These are phyloP conservation scores for Oceanites oceanicus DNA, from an alignment of 2,113 vertebrate species.

Conservation along the genomic window DNA sequence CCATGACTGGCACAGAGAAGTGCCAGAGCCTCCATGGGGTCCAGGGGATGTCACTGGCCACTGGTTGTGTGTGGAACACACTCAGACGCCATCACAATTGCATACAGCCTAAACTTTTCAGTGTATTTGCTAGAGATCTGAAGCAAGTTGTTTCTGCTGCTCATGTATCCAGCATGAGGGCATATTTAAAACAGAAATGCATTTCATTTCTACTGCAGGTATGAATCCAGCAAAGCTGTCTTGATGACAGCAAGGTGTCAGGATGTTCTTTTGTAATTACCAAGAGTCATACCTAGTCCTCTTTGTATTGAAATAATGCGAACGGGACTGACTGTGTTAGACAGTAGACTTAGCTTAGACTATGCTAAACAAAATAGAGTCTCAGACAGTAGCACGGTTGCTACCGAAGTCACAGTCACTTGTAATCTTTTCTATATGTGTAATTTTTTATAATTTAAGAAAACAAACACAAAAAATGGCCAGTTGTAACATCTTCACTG, in stretches of 20 bases:
- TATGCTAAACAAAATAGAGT: neutral
- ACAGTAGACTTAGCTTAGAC: too few species aligned
- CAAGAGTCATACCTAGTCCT: neutral
- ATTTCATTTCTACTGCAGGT: neutral
- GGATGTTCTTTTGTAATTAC: neutral
- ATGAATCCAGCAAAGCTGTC: neutral
- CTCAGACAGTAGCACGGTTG: neutral
- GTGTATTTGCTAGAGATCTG: neutral
- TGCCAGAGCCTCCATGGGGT: neutral
- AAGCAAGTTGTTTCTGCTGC: neutral
- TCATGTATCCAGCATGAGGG: neutral
- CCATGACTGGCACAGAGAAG: fast-evolving
- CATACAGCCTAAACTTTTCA: neutral
- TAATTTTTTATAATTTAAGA: neutral
- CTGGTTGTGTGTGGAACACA: neutral
- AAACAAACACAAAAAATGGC: neutral
- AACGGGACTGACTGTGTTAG: neutral
- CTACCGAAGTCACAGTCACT: neutral
- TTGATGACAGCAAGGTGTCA: neutral
- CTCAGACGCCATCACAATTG: neutral
- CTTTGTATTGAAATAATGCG: neutral
- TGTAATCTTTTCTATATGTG: neutral
- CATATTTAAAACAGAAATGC: neutral
- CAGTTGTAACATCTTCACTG: neutral
- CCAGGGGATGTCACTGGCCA: neutral